Base-by-base conservation (phyloP, 2,888 invertebrate species). In the Drosophila mulleri region DNA sequence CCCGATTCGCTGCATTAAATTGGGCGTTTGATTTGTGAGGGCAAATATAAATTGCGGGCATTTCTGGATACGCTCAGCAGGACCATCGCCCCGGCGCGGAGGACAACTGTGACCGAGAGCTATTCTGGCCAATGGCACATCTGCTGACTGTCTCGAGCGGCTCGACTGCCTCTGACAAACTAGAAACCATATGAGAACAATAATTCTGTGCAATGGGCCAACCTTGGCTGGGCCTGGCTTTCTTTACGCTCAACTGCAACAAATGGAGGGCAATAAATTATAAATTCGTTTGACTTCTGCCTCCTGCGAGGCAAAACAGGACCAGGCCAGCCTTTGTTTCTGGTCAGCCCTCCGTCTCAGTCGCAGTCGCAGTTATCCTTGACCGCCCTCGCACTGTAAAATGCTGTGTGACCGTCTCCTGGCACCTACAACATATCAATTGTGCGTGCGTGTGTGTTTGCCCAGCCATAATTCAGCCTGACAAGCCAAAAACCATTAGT, bases 261-360 rank as follows among this genome's bases (percentile, higher is more conserved):
- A 73, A 89, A 90, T 86, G 84, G 64, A 73, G 37, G 63, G 72
- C 76, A 66, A 89, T 87, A 87, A 87, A 87, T 87, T 87, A 87
- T 85, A 87, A 84, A 87, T 87, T 87, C 90, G 87, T 84, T 87
- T 89, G 87, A 87, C 89, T 87, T 87, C 90, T 84, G 85, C 69
- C 80, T 89, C 77, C 88, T 75, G 90, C 81, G 65, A 67, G 62
- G 78, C 68, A 66, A 67, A 39, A 23, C 52, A 65, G 66, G 74
- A 68, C 67, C 68, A 61, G 23, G 37, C n/a, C 57, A 35, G 62
- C 20, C 64, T 58, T 77, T 73, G 77, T 68, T 59, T 47, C 78
- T 32, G 11, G 23, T 39, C 39, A 39, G 47, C 50, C 62, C 57
- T 57, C 71, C 57, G 74, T 61, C 85, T 3, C 45, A 12, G 18